Percentiles rank a stretch among this genome's conserved stretches.
phyloP scores from a whole-genome alignment of 2,888 invertebrate genomes.

The Malthinus flaveolus region DNA sequence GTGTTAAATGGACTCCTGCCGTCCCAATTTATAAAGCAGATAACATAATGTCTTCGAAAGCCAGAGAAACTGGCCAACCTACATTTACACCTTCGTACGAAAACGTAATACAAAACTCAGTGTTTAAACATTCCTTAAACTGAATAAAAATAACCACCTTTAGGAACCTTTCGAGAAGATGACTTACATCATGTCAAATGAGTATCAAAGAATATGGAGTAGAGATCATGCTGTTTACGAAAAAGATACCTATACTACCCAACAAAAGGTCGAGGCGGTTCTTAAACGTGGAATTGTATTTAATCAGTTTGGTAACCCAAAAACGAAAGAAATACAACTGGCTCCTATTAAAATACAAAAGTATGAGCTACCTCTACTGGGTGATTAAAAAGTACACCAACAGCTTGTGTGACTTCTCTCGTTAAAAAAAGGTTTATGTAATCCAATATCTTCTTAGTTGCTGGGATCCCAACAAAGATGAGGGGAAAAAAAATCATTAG shows the following conservation, averaged over 20 bases:
- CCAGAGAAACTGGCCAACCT: conserved; percentile 39
- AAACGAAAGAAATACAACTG: not conserved
- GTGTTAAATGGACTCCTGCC: conserved; percentile 58
- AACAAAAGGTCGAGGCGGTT: conserved; percentile 57
- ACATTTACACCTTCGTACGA: conserved; percentile 59
- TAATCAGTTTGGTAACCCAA: too few relatives aligned
- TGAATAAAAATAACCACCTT: conserved; percentile 28
- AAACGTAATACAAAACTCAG: conserved; percentile 56
- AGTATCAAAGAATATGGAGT: conserved; percentile 64
- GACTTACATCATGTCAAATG: conserved; percentile 58
- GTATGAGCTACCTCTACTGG: not conserved
- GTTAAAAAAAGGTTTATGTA: too few relatives aligned
- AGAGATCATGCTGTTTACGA: conserved; percentile 60
- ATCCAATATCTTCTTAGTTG: too few relatives aligned
- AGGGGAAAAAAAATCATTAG: too few relatives aligned
- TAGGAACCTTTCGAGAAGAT: conserved; percentile 46
- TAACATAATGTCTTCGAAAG: conserved; percentile 61
- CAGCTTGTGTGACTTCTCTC: too few relatives aligned
- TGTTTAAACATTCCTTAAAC: not conserved
- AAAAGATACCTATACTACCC: conserved; percentile 59
- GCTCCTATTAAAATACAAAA: conserved; percentile 3
- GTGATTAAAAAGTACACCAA: too few relatives aligned
- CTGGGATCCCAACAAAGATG: too few relatives aligned
- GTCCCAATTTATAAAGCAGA: conserved; percentile 55
- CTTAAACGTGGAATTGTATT: conserved; percentile 42